Evolutionary conservation across 2,113 vertebrate species (phyloP), one percentile per base, ranked within the genome.

Genomic region (Tamias sibiricus): DNA sequence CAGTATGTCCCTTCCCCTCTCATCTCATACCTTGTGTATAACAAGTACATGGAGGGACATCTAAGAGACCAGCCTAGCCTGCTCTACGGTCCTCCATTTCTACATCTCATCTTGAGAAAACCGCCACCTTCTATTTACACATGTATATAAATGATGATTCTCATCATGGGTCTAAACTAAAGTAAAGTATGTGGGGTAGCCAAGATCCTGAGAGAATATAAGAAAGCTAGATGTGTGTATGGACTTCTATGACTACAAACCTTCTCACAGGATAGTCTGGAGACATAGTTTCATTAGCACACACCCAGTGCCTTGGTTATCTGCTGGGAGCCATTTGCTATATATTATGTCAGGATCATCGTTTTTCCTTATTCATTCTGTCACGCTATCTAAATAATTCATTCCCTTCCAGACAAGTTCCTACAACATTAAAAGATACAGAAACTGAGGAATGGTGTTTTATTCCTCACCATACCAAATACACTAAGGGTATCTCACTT

Each of bases 341-440:
- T 32, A 62, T 74, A 72, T 75, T 35, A 74, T 94, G 42, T 95
- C 81, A 94, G 44, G 83, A 83, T 80, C 44, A 72, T 44, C 87
- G 66, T 86, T 96, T 96, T 75, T 93, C 90, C 85, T 95, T 13
- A 2, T 95, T 69, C 91, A 40, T 89, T 97, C 90, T 97, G 93
- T 90, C 90, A n/a, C n/a, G 64, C 97, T 96, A 97, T 47, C 93
- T 97, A 95, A 97, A 97, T 98, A 98, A 98, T 98, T 98, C 87
- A 74, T 97, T 98, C 93, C 95, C 94, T 97, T 82, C 83, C 28
- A 95, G 91, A 93, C 90, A 96, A 96, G 66, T 94, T 97, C 54
- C 74, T 82, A 20, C 57, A 96, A 62, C 91, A 95, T 90, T 95
- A 97, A 92, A 96, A 95, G 66, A 80, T 64, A n/a, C 2, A 68